Base-by-base conservation (phyloP, 2,888 invertebrate species). In the Drosophila greeni region DNA sequence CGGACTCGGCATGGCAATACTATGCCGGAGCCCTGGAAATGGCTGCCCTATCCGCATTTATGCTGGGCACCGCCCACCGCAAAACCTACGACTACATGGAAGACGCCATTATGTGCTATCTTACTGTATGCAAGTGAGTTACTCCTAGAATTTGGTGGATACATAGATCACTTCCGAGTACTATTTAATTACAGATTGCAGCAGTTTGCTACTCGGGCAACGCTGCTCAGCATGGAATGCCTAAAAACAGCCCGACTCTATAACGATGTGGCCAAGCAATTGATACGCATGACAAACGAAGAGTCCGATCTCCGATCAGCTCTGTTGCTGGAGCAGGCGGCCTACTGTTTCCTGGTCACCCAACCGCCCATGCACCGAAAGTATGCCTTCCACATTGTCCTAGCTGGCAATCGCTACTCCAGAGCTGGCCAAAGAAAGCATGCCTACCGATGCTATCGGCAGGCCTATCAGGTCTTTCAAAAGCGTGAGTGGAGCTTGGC, bases 231-330 rank as follows among this genome's bases (percentile, higher is more conserved):
- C 74, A 94, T 95, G 5, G 95, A 98, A 82, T 96, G 96, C 82
- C 90, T 98, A 53, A 94, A 94, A 87, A 92, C 93, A 40, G 91
- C 94, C 37, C 93, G 93, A 34, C 90, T 94, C 77, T 95, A 93
- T 85, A 94, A 94, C 12, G 98, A 99, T 87, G 97, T 98, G n/a
- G 98, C 98, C 0, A 95, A 95, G 86, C 97, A 97, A 87, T 92
- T 97, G 51, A 97, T 98, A 77, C 93, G 97, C 66, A 96, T 98
- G 95, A 97, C 97, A 11, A 95, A 96, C 76, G 98, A 98, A 90
- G 98, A 99, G 87, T 96, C 97, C n/a, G 98, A 99, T 89, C 90
- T 99, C 57, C 92, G 97, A 58, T 97, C 97, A 74, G 99, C 98
- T 8, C 90, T 99, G 85, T 90, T 99, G 56, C 90, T 99, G 49